A percentile compares a stretch with the other conserved stretches of the same genome.
Conservation (phyloP, 2,888 invertebrate species). For the Cephus pygmeus region DNA sequence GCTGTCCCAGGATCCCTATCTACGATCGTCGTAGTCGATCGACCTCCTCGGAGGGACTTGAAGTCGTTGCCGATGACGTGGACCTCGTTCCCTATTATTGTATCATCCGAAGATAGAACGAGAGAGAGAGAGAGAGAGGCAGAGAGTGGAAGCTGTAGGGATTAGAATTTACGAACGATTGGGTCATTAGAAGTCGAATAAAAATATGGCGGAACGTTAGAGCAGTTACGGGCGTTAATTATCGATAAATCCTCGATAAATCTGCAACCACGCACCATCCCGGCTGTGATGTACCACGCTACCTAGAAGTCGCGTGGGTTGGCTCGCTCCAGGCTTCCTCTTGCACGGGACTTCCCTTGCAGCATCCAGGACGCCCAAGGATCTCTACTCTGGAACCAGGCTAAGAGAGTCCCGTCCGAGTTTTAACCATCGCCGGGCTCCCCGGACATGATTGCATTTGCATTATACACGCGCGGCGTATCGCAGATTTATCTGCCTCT, state of each 20-base stretch:
- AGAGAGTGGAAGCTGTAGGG: background rate
- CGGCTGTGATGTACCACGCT: background rate
- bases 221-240: background rate
- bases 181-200: background rate
- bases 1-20: constrained; percentile 19
- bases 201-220: background rate
- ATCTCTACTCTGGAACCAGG: background rate
- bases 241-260: background rate
- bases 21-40: constrained; percentile 6
- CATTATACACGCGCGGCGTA: constrained; percentile 62
- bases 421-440: constrained; percentile 25
- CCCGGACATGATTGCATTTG: constrained; percentile 63
- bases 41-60: background rate
- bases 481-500: constrained; percentile 59
- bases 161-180: background rate
- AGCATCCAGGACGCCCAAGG: background rate
- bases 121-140: no score
- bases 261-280: background rate
- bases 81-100: background rate
- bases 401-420: constrained; percentile 10
- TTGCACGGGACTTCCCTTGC: background rate
- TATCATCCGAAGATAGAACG: background rate
- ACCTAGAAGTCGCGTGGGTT: background rate
- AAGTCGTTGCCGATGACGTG: background rate
- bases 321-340: background rate